Evolutionary conservation across 2,113 vertebrate genomes (phyloP), one percentile per base, ranked within the genome.

Genomic region (Enhydra lutris): DNA sequence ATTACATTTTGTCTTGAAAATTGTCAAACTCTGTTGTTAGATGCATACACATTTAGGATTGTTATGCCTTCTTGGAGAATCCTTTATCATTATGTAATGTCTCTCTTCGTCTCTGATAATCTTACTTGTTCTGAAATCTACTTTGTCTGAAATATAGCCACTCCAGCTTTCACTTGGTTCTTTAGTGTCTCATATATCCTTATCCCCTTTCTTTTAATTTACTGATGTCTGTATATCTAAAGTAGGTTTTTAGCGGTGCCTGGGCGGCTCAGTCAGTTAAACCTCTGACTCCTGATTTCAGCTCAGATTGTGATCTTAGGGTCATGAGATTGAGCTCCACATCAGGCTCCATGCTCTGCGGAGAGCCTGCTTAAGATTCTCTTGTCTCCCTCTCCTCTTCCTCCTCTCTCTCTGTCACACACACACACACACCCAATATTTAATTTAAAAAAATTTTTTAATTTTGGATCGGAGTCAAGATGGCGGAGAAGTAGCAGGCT

Each of bases 81-180:
- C 79, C 23, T 95, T 95, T 87, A 59, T 93, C 13, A 89, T 94
- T 94, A 76, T 82, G 13, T 91, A 67, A 86, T 92, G 23, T 14
- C 50, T n/a, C 47, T 81, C 42, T 79, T 95, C 65, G 13, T 89
- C 39, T 94, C 76, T 94, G 29, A 78, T 94, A 59, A 82, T 87
- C 65, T 94, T 95, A 42, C 50, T 76, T 93, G 76, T 82, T 88
- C 36, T 89, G 78, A 96, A 83, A 83, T 83, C 36, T 88, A 55
- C 76, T 76, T 83, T 67, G 15, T 81, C 63, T 95, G 57, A 96
- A 76, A 93, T 59, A 83, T 18, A 89, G 57, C 78, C 82, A 67
- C 14, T 83, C 84, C 26, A 93, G 14, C 55, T 93, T 89, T 76
- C 36, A 17, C 83, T 96, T 69, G 36, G 14, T 76, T 93, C 29